These are phyloP conservation scores for Anguilla marmorata DNA, from an alignment of 2,797 vertebrate genomes.

Conservation along the genomic window DNA sequence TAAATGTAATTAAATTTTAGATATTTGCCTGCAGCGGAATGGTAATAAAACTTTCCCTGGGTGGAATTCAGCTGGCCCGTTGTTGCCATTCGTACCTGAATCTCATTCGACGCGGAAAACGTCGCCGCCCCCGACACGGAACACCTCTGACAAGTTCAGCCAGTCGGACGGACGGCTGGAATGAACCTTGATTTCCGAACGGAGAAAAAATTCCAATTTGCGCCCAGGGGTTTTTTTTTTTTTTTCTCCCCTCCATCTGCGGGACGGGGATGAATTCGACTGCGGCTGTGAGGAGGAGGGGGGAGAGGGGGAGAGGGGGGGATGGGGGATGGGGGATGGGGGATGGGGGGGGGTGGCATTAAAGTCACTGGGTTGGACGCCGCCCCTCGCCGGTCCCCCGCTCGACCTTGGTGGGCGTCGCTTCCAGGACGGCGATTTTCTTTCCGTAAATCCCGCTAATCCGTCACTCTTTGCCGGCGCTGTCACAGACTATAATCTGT, in stretches of 20 bases:
- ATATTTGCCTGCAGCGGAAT: background rate
- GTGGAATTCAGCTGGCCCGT: background rate
- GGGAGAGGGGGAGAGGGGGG: slow-evolving; percentile 29
- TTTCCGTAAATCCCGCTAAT: slow-evolving; percentile 49
- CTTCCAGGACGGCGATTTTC: slow-evolving; percentile 38
- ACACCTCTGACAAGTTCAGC: background rate
- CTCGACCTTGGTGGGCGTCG: slow-evolving; percentile 18
- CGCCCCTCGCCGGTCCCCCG: background rate
- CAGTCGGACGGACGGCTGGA: slow-evolving; percentile 35
- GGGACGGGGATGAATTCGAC: background rate
- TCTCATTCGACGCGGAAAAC: background rate
- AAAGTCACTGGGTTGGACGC: no score
- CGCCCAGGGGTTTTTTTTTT: background rate
- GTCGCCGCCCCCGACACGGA: background rate
- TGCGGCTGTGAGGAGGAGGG: background rate
- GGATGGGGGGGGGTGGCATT: no score
- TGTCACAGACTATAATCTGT: slow-evolving; percentile 50
- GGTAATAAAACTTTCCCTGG: background rate
- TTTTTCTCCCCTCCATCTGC: background rate
- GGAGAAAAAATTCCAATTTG: background rate
- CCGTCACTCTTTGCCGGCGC: slow-evolving; percentile 37
- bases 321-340: background rate
- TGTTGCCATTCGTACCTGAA: background rate
- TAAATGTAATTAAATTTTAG: background rate
- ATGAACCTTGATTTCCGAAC: slow-evolving; percentile 13